Conservation (phyloP, 2,113 vertebrate genomes). For the Hylia prasina region DNA sequence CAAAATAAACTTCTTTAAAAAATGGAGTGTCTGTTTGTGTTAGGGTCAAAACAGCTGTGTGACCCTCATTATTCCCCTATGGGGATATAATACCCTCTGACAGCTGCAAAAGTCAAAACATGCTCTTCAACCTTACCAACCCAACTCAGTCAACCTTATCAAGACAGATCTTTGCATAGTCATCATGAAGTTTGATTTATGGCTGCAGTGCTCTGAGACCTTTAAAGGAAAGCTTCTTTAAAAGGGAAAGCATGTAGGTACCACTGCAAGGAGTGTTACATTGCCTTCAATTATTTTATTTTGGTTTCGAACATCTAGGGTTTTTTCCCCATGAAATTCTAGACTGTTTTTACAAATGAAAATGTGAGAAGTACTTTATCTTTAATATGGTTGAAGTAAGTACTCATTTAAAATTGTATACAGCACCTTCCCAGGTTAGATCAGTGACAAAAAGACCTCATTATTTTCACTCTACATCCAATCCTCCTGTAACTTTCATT, state of each 20-base stretch:
- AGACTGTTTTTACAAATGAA: background rate
- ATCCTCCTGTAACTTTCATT: background rate
- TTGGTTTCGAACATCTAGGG: background rate
- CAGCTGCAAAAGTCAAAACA: slow-evolving; percentile 10
- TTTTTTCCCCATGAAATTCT: background rate
- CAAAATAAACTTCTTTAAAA: background rate
- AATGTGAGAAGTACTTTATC: background rate
- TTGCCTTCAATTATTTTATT: background rate
- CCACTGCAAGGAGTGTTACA: background rate
- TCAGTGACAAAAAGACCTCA: background rate
- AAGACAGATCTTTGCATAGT: background rate
- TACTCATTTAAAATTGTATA: background rate
- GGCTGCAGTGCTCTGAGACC: background rate
- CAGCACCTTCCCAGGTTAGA: background rate
- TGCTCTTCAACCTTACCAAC: background rate
- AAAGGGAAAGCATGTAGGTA: background rate
- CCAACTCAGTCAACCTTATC: background rate
- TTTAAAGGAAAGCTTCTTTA: background rate
- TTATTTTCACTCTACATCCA: background rate
- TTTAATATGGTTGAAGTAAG: background rate
- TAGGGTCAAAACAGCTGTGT: background rate
- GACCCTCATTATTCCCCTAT: background rate
- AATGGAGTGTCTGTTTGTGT: background rate
- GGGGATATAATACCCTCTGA: background rate
- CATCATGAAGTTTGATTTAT: background rate